phyloP scores from a whole-genome alignment of 2,113 vertebrate genomes.

The Nesogale talazaci region DNA sequence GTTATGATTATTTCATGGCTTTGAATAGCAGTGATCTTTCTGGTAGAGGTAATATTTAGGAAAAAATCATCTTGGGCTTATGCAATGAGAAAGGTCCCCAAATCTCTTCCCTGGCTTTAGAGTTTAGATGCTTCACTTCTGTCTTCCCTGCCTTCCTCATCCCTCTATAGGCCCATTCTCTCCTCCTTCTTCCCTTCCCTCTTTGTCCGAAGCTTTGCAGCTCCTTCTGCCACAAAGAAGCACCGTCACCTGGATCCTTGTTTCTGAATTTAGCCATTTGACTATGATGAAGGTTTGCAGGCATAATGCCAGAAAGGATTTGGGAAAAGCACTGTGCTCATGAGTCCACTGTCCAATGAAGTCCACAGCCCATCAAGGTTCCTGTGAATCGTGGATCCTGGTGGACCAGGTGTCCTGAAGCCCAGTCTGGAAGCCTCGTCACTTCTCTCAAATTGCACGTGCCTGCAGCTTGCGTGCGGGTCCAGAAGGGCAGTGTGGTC shows the following conservation, averaged over 20 bases:
- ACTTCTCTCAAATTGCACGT: background rate
- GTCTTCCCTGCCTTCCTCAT: background rate
- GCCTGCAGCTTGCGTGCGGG: background rate
- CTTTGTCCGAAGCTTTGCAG: background rate
- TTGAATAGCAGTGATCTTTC: slow-evolving; percentile 21
- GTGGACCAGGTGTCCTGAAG: background rate
- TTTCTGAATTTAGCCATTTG: background rate
- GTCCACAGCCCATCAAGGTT: background rate
- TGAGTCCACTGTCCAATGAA: background rate
- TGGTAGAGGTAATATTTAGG: background rate
- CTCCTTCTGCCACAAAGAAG: background rate
- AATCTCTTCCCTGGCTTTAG: background rate
- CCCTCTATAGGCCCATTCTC: background rate
- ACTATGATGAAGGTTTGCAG: background rate
- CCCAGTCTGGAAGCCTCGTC: background rate
- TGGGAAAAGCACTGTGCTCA: background rate
- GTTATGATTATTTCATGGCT: background rate
- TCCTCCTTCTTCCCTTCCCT: accelerated
- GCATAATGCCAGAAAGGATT: background rate
- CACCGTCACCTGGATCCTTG: background rate
- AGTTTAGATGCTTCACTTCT: background rate
- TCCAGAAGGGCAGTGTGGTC: background rate
- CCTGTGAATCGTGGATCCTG: background rate
- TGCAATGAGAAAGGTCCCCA: background rate
- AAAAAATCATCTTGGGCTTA: background rate